phyloP scores from a whole-genome alignment of 2,888 invertebrate species.

The Quadriops clusia region DNA sequence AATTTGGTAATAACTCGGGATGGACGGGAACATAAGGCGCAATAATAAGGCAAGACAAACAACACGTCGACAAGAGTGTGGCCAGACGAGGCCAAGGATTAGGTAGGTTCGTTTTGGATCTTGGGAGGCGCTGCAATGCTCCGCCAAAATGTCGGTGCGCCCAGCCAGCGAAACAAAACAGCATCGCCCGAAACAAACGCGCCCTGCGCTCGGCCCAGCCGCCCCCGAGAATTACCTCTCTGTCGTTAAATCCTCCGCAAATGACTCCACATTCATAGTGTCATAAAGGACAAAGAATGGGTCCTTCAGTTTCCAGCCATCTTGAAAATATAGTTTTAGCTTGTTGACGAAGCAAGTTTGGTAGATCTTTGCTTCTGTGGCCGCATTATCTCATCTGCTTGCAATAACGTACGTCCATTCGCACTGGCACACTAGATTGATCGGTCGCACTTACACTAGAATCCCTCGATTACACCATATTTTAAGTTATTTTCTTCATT shows the following conservation, averaged over 20 bases:
- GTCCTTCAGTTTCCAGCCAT: slow-evolving; percentile 63
- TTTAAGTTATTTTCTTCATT: too few relatives aligned
- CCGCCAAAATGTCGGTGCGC: too few relatives aligned
- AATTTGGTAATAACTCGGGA: slow-evolving; percentile 8
- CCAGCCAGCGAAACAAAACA: too few relatives aligned
- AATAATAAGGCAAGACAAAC: slow-evolving; percentile 19
- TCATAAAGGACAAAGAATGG: slow-evolving; percentile 55
- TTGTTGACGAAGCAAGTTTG: slow-evolving; percentile 25
- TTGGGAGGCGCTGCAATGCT: slow-evolving; percentile 11
- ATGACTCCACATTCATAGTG: slow-evolving; percentile 58
- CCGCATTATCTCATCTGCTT: too few relatives aligned
- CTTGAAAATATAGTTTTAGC: slow-evolving; percentile 37
- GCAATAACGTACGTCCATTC: too few relatives aligned
- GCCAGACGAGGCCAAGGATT: slow-evolving; percentile 25
- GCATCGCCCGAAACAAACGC: too few relatives aligned
- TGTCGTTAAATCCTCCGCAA: slow-evolving; percentile 49
- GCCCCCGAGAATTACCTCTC: slow-evolving; percentile 53
- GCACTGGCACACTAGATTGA: too few relatives aligned
- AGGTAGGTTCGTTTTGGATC: slow-evolving; percentile 20
- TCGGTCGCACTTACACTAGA: too few relatives aligned
- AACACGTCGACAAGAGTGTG: slow-evolving; percentile 26
- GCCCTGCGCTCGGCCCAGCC: too few relatives aligned
- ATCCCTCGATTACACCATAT: too few relatives aligned
- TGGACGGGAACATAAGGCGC: slow-evolving; percentile 15
- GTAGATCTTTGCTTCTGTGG: too few relatives aligned